Percentiles rank a stretch among this genome's conserved stretches.
Evolutionary conservation across 1,140 invertebrate species (phyloP).

Genomic region (Heliconius eleuchia): DNA sequence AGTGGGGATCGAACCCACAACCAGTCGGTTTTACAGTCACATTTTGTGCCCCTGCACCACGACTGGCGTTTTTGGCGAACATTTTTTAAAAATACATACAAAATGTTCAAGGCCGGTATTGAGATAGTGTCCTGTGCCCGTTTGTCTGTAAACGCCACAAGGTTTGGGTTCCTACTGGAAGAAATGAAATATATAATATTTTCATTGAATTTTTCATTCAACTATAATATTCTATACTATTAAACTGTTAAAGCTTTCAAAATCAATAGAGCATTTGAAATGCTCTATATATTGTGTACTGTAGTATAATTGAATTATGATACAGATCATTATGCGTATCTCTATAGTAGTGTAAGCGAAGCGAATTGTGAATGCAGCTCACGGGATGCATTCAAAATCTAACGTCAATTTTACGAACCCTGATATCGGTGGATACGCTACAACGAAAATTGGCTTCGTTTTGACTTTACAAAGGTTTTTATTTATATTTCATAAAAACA

Average conservation of each 20-base stretch:
- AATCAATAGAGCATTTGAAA: background rate
- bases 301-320: background rate
- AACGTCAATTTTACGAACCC: conserved; percentile 35
- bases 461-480: background rate
- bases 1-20: too few relatives aligned
- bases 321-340: background rate
- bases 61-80: too few relatives aligned
- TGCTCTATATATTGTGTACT: background rate
- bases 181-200: too few relatives aligned
- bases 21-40: too few relatives aligned
- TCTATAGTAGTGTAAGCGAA: conserved; percentile 1
- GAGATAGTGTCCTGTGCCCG: too few relatives aligned
- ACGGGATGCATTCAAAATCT: conserved; percentile 31
- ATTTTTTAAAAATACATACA: too few relatives aligned
- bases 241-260: background rate
- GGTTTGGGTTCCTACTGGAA: too few relatives aligned
- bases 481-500: too few relatives aligned
- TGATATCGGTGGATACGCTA: conserved; percentile 22
- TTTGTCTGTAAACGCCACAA: too few relatives aligned
- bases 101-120: too few relatives aligned
- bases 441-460: conserved; percentile 30
- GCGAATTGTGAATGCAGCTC: conserved; percentile 32
- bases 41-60: too few relatives aligned
- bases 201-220: too few relatives aligned
- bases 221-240: background rate